phyloP scores from a whole-genome alignment of 1,140 invertebrate species.

The Drosophila sturtevanti region DNA sequence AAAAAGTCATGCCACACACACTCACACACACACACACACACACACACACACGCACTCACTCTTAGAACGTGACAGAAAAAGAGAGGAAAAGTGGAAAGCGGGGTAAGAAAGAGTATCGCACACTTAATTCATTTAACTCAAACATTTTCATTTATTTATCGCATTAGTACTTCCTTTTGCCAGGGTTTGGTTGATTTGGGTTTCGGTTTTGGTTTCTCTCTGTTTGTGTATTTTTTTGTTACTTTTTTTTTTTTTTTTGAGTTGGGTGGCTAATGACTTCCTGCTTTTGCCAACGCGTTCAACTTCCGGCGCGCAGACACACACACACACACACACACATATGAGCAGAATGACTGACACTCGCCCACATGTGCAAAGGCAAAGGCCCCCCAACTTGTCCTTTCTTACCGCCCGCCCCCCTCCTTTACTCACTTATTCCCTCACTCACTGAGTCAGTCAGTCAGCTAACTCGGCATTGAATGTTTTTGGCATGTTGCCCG shows the following conservation, averaged over 20 bases:
- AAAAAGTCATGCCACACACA: conserved; percentile 43
- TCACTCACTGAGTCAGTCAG: background rate
- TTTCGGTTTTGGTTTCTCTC: background rate
- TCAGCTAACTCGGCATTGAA: conserved; percentile 51
- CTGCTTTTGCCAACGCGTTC: conserved; percentile 71
- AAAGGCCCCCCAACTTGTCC: conserved; percentile 46
- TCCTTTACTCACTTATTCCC: conserved; percentile 27
- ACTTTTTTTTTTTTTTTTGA: conserved; percentile 41
- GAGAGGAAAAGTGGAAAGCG: background rate
- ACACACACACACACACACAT: conserved; percentile 26
- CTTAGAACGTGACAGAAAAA: background rate
- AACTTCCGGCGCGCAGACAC: conserved; percentile 54
- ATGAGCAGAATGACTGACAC: conserved; percentile 46
- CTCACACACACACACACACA: background rate
- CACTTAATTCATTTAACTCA: conserved; percentile 81
- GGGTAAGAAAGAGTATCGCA: conserved; percentile 60
- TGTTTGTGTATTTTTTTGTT: conserved; percentile 8
- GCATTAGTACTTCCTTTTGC: conserved; percentile 59
- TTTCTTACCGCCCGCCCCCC: background rate
- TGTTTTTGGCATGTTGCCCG: conserved; percentile 80
- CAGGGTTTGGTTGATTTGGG: conserved; percentile 37
- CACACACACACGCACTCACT: background rate
- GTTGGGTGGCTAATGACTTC: conserved; percentile 66
- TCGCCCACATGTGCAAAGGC: conserved; percentile 38
- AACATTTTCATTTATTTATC: conserved; percentile 81